Conservation (phyloP, 2,113 vertebrate genomes). For the Plestiodon gilberti region DNA sequence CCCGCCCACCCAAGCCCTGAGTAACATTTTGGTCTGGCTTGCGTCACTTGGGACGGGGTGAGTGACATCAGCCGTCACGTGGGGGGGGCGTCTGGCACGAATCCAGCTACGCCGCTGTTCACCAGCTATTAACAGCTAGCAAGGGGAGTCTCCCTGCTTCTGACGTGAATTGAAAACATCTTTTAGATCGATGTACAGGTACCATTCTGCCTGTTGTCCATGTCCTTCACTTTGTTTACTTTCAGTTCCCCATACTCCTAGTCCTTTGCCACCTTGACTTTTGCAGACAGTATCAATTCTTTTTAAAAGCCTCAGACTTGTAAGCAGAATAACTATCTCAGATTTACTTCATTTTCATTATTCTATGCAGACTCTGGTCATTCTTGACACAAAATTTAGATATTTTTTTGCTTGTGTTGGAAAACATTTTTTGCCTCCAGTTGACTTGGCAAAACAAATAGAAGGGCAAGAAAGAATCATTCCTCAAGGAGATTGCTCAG, state of each 20-base stretch:
- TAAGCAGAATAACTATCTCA: not conserved
- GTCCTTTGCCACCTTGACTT: not conserved
- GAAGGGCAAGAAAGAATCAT: not conserved
- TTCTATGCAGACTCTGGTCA: not conserved
- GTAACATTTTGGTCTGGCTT: no score
- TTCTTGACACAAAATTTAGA: not conserved
- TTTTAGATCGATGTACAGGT: not conserved
- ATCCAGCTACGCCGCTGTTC: no score
- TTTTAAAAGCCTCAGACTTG: not conserved
- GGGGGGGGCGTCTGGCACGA: no score
- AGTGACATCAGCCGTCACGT: no score
- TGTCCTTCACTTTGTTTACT: not conserved
- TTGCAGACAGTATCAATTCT: not conserved
- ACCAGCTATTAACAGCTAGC: not conserved
- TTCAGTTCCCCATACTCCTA: not conserved
- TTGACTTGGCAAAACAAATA: not conserved
- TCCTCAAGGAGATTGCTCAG: not conserved
- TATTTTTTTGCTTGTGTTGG: not conserved
- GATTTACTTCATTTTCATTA: not conserved
- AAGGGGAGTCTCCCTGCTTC: not conserved
- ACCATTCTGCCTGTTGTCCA: not conserved
- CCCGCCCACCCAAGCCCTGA: no score
- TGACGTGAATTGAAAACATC: not conserved
- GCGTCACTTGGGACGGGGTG: no score
- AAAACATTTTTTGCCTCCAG: not conserved